Base-by-base conservation (phyloP, 2,888 invertebrate species). In the Belgica antarctica region DNA sequence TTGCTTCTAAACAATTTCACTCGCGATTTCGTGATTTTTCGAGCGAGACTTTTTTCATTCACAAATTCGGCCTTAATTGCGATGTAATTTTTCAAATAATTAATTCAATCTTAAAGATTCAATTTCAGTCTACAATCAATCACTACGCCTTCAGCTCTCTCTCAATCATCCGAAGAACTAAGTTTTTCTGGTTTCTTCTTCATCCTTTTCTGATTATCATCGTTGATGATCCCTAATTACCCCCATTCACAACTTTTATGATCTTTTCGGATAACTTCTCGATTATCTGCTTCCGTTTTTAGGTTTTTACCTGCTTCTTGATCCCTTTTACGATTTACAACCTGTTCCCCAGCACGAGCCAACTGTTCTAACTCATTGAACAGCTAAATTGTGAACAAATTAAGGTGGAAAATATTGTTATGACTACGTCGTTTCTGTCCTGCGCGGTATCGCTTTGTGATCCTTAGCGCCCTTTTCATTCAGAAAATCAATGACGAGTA, bases 261-360 rank as follows among this genome's bases (percentile, higher is more conserved):
- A 52, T 52, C 52, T 52, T 52, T 22, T 5, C 52, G 5, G 34
- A 31, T 31, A 31, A 31, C 34, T 31, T 31, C 34, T 12, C 34
- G 5, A 8, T 31, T 31, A 31, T 12, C 34, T 31, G 34, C 5
- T 31, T n/a, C n/a, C n/a, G 34, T 31, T 31, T 31, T 12, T 31
- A 31, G 52, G 52, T 52, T 2, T 52, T 41, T n/a, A 41, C 52
- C 52, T 52, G 17, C 5, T 17, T 52, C 12, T 22, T 41, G 3
- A 41, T 15, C 22, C 12, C 52, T 52, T n/a, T 7, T 2, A 3
- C 24, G 36, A 25, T 66, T 68, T 57, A 68, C 68, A 68, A 34
- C 68, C 68, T 66, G 31, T 52, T 22, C 68, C 12, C 52, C 7
- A 31, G 68, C 68, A 68, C 68, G 68, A 68, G 68, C 47, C 68